Evolutionary conservation across 2,797 vertebrate genomes (phyloP), one percentile per base, ranked within the genome.

Genomic region (Notoglanidium macrostoma): DNA sequence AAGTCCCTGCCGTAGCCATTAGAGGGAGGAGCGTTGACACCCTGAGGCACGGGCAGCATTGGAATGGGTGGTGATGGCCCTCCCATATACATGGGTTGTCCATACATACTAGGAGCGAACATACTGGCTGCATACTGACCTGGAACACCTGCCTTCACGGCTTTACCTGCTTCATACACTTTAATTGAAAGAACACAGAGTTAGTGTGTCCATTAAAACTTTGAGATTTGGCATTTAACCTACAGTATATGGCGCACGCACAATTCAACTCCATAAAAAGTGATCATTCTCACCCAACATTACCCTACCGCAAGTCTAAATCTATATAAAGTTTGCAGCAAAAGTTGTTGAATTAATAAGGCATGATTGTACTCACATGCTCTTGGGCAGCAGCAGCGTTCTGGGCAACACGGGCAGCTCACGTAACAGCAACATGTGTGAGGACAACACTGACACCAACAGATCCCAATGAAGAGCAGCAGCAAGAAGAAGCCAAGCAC

Each of bases 401-500:
- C 95, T 0, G 97, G 97, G 84, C 97, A 98, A 93, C 97, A 98
- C 59, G 97, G 97, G 87, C 97, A 98, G 78, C 97, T 95, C 90
- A 98, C 83, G 11, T 97, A 97, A 89, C 97, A 98, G 94, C 97
- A 98, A 93, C 97, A 98, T 35, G 96, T 97, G 83, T 98, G 97
- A 10, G 97, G 97, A 89, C 97, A 98, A 89, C 97, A 98, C 92
- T 98, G 97, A 72, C 97, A 98, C 97, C 97, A 98, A 91, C 97
- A 98, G 94, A 98, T 96, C 65, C 96, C 96, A 23, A 98, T 95
- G 65, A 97, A 92, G 32, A 97, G 89, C 85, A 97, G 84, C 85
- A 97, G 46, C 51, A 98, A 88, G 32, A 97, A 86, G 88, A 92
- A 95, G 0, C 96, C 97, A 14, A 98, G 32, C 8, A 95, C 94